Percentiles rank a stretch among this genome's conserved stretches.
phyloP scores from a whole-genome alignment of 2,888 invertebrate genomes.

The Empis stercorea region DNA sequence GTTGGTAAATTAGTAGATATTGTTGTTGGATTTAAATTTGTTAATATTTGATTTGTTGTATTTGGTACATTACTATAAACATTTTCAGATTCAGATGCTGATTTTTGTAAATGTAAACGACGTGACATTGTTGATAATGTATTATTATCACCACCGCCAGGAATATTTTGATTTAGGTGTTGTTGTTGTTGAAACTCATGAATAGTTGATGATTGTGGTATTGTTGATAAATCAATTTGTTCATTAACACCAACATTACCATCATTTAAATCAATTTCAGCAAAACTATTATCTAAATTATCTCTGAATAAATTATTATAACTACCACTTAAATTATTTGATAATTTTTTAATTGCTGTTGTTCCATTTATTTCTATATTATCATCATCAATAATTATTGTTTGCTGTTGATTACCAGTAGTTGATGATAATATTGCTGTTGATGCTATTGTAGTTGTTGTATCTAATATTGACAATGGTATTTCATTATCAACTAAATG shows the following conservation, averaged over 20 bases:
- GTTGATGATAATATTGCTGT: background rate
- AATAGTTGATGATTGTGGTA: background rate
- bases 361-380: conserved; percentile 31
- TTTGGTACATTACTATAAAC: conserved; percentile 35
- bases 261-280: conserved; percentile 5
- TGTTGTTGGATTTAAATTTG: no score
- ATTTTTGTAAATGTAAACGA: conserved; percentile 17
- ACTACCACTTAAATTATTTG: conserved; percentile 32
- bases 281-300: conserved; percentile 22
- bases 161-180: background rate
- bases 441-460: conserved; percentile 8
- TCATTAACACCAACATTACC: conserved; percentile 4
- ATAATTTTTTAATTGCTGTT: conserved; percentile 23
- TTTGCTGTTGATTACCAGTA: background rate
- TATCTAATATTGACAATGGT: conserved; percentile 39
- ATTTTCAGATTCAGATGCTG: conserved; percentile 30
- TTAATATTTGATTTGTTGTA: conserved; percentile 10
- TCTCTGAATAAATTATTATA: conserved; percentile 35
- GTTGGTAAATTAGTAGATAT: no score
- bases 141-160: background rate
- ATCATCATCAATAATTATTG: conserved; percentile 23
- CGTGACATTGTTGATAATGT: background rate
- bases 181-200: background rate
- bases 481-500: conserved; percentile 52
- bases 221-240: background rate